Percentiles rank a stretch among this genome's conserved stretches.
phyloP scores from a whole-genome alignment of 2,888 invertebrate genomes.

The Platerodrilus igneus region DNA sequence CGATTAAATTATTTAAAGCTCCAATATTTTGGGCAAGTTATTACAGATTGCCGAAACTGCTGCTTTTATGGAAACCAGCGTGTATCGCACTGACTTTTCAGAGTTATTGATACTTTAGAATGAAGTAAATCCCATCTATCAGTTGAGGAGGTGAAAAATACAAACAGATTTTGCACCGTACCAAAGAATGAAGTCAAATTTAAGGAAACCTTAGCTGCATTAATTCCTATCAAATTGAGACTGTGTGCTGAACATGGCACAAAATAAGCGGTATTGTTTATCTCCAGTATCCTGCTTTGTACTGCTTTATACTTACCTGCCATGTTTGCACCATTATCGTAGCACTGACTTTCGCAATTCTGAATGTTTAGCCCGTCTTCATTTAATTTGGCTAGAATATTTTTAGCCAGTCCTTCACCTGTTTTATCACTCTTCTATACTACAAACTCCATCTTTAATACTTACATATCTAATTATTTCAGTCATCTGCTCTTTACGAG shows the following conservation, averaged over 20 bases:
- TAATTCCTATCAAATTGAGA: too few species aligned
- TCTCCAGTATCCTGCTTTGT: constrained; percentile 34
- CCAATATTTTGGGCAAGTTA: too few species aligned
- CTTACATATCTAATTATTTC: not conserved
- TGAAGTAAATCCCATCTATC: constrained; percentile 29
- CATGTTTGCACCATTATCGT: constrained; percentile 37
- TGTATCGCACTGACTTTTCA: constrained; percentile 4
- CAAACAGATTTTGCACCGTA: constrained; percentile 31
- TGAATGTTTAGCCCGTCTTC: constrained; percentile 22
- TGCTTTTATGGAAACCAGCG: constrained; percentile 9
- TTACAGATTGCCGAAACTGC: too few species aligned
- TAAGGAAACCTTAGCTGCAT: constrained; percentile 31
- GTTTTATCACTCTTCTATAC: constrained; percentile 32
- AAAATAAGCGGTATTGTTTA: constrained; percentile 33
- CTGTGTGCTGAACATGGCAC: constrained; percentile 35
- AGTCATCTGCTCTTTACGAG: not conserved
- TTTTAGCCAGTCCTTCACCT: constrained; percentile 5
- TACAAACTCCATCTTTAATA: constrained; percentile 5
- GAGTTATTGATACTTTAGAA: too few species aligned
- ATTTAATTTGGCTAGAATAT: not conserved
- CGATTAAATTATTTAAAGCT: too few species aligned
- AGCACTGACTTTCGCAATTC: constrained; percentile 30
- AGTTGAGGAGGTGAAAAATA: constrained; percentile 30
- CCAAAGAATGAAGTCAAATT: constrained; percentile 32
- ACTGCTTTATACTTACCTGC: constrained; percentile 34